Base-by-base conservation (phyloP, 92 coral and sea anemone species). In the Blastomussa wellsi region DNA sequence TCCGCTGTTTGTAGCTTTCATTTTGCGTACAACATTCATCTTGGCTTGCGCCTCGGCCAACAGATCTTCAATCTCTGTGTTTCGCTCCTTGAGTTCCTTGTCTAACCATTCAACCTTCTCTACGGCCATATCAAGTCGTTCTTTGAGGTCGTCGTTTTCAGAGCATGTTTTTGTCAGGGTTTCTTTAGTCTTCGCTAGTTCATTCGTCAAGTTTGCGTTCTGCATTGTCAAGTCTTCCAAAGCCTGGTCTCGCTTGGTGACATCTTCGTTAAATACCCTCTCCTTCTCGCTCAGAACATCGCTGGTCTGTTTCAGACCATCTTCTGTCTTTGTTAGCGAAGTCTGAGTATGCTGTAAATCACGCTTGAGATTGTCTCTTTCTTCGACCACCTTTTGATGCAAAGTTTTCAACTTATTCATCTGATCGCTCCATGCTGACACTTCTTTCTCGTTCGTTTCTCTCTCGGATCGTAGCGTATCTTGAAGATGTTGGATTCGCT, bases 41-140 rank as follows among this genome's bases (percentile, higher is more conserved):
- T 94, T 94, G 14, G 98, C 98, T 57, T 92, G 98, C 0, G 95
- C 95, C 74, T 94, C 98, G 0, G 95, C 98, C 36, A 90, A 79
- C 26, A 93, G 87, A 55, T 94, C 95, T 29, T 93, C 98, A 49
- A 84, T 90, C 28, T 92, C 92, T 28, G 84, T 79, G 24, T 81
- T 93, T 59, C 82, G 81, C 35, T 94, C 92, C 48, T 84, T 71
- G 0, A 90, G 85, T 36, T 86, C 93, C 47, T 84, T 77, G 16
- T 94, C 98, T 15, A 92, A 69, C 29, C 73, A 55, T 20, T 92
- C 98, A 14, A 90, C 84, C 78, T 90, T 87, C 73, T 90, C 93
- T 59, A 76, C 37, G 0, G 94, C 79, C 11, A 88, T 74, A 16
- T 81, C 81, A 41, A 94, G 76, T 48, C 85, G 72, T 67, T 94